Percentiles rank a stretch among this genome's conserved stretches.
Evolutionary conservation across 2,797 vertebrate genomes (phyloP).

Genomic region (Psittacula echo): DNA sequence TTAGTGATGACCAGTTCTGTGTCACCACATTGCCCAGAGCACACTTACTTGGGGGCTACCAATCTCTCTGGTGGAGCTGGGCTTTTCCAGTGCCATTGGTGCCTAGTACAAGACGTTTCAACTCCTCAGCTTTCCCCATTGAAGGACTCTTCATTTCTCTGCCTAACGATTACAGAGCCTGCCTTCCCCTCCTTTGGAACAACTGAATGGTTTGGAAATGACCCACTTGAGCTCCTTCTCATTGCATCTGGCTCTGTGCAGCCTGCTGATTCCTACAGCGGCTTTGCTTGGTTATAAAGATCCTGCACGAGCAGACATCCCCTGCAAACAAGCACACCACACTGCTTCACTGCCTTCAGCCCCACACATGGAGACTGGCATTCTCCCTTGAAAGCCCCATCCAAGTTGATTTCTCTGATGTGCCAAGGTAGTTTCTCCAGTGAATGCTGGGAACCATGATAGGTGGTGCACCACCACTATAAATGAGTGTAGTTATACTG

Average conservation of each 20-base stretch:
- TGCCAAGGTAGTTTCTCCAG: neutral
- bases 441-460: rapidly evolving
- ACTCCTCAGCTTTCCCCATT: neutral
- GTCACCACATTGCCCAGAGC: neutral
- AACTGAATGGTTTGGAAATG: neutral
- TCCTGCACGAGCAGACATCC: rapidly evolving
- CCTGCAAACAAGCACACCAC: rapidly evolving
- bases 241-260: neutral
- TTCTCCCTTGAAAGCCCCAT: neutral
- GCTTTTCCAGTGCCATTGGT: neutral
- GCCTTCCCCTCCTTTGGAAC: neutral
- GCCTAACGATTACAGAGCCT: neutral
- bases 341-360: neutral
- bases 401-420: neutral
- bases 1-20: no score
- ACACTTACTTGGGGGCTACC: no score
- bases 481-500: neutral
- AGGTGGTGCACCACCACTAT: neutral
- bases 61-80: neutral
- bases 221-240: neutral
- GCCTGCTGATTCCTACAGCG: neutral
- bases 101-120: neutral
- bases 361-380: neutral
- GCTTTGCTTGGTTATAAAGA: neutral
- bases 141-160: neutral